Percentiles rank a stretch among this genome's conserved stretches.
Evolutionary conservation across 2,797 vertebrate genomes (phyloP).

Genomic region (Liasis olivaceus): DNA sequence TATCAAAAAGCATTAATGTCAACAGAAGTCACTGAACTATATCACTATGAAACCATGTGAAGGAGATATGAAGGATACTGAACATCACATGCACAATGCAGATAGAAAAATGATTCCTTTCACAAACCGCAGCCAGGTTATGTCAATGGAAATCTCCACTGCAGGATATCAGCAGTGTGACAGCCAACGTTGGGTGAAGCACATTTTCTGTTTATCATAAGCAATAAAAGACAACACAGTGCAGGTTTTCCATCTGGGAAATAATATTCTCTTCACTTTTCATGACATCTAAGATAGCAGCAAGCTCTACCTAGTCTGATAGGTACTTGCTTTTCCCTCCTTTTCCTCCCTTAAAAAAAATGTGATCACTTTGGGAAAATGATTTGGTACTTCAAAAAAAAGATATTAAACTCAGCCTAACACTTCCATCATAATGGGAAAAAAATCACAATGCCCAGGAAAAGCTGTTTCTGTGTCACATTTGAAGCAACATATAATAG

Average conservation of each 20-base stretch:
- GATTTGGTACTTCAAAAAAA: neutral
- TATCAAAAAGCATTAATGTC: neutral
- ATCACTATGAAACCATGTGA: slow-evolving; percentile 2
- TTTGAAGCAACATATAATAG: neutral
- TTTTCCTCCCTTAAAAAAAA: neutral
- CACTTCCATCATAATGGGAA: neutral
- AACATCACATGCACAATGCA: neutral
- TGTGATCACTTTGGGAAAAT: neutral
- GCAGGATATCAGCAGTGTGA: neutral
- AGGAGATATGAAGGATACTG: slow-evolving; percentile 20
- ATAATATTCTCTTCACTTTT: neutral
- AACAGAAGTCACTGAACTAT: slow-evolving; percentile 16
- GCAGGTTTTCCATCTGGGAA: neutral
- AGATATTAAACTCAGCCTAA: neutral
- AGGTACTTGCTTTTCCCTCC: neutral
- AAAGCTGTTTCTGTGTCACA: neutral
- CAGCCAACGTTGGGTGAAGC: slow-evolving; percentile 8
- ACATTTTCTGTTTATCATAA: slow-evolving; percentile 13
- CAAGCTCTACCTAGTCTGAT: neutral
- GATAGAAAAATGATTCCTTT: neutral
- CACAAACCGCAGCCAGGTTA: neutral
- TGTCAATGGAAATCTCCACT: neutral
- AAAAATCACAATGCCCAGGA: no score
- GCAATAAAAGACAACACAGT: neutral
- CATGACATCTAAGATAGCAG: neutral